Conservation (phyloP, 2,113 vertebrate genomes). For the Corapipo altera region DNA sequence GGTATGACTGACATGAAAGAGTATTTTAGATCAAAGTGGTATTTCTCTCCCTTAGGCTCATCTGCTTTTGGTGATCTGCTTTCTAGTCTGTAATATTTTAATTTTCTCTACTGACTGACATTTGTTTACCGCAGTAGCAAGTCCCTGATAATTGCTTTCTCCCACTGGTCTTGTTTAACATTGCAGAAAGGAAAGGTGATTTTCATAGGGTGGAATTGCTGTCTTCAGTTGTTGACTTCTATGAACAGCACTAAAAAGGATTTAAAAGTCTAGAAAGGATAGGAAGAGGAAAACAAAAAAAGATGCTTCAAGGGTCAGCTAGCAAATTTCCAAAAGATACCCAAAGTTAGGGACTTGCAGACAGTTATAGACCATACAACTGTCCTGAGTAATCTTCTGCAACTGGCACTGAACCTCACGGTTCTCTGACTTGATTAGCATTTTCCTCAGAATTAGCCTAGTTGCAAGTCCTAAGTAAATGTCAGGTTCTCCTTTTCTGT, state of each 20-base stretch:
- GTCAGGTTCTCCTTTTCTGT: slow-evolving; percentile 45
- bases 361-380: neutral
- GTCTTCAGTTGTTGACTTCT: neutral
- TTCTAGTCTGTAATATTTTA: neutral
- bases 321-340: neutral
- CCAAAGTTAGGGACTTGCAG: neutral
- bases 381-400: neutral
- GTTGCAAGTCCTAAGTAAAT: slow-evolving; percentile 16
- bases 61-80: neutral
- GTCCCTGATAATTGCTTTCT: neutral
- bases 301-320: neutral
- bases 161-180: neutral
- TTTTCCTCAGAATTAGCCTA: neutral
- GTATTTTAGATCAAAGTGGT: neutral
- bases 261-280: neutral
- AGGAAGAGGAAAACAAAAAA: neutral
- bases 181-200: neutral
- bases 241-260: neutral
- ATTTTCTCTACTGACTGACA: neutral
- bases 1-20: neutral
- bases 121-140: neutral
- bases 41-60: neutral
- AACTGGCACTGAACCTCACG: neutral
- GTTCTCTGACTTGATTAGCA: neutral
- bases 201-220: neutral